phyloP scores from a whole-genome alignment of 2,888 invertebrate species.

The Hydrotaea cyrtoneurina region DNA sequence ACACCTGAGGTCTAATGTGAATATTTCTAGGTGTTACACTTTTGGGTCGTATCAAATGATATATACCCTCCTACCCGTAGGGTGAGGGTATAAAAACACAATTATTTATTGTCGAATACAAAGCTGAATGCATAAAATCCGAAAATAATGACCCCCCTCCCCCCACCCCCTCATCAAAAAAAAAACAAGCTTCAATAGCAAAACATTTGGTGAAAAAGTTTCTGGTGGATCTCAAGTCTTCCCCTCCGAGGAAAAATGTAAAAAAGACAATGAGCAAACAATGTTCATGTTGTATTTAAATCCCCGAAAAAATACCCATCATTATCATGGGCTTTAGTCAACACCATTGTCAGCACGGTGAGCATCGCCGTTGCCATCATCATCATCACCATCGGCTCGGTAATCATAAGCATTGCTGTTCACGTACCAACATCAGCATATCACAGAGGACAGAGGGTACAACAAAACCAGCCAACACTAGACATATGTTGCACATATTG shows the following conservation, averaged over 20 bases:
- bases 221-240: neutral
- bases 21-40: no score
- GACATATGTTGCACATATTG: neutral
- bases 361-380: neutral
- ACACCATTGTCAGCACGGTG: slow-evolving; percentile 27
- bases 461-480: no score
- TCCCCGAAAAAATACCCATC: neutral
- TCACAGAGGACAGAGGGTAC: no score
- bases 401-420: slow-evolving; percentile 39
- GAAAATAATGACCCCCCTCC: neutral
- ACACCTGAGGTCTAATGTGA: no score
- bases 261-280: slow-evolving; percentile 35
- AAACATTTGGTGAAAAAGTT: neutral
- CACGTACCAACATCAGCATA: slow-evolving; percentile 21
- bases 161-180: no score
- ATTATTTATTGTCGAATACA: slow-evolving; percentile 62
- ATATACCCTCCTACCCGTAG: no score
- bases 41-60: no score
- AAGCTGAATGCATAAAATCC: slow-evolving; percentile 40
- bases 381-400: slow-evolving; percentile 10
- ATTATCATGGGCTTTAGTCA: slow-evolving; percentile 14
- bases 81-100: slow-evolving; percentile 43
- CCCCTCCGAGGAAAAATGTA: neutral
- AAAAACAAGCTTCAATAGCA: neutral
- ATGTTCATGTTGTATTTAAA: slow-evolving; percentile 40